Evolutionary conservation across 2,113 vertebrate species (phyloP).

Genomic region (Zeus faber): DNA sequence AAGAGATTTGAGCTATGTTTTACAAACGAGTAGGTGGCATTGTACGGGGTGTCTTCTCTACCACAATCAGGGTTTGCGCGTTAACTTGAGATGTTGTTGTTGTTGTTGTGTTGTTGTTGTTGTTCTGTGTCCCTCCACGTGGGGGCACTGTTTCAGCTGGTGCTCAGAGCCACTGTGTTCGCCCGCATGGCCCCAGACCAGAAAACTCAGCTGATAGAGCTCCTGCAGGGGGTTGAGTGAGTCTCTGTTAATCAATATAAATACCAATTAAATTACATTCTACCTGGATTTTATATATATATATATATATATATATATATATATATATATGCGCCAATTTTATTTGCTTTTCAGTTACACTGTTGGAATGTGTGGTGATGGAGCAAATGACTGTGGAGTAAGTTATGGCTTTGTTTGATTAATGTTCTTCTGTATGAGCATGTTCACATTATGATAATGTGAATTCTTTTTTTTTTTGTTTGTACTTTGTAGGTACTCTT

Average conservation of each 20-base stretch:
- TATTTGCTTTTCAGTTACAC: conserved; percentile 82
- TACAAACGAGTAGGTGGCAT: too few relatives aligned
- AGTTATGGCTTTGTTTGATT: conserved; percentile 59
- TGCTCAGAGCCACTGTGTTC: conserved; percentile 87
- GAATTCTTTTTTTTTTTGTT: too few relatives aligned
- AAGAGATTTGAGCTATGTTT: too few relatives aligned
- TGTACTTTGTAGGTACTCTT: too few relatives aligned
- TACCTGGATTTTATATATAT: too few relatives aligned
- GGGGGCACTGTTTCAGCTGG: conserved; percentile 72
- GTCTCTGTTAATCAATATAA: conserved; percentile 47
- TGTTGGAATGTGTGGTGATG: conserved; percentile 97
- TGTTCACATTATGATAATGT: neutral
- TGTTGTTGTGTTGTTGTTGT: too few relatives aligned
- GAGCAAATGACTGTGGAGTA: conserved; percentile 98
- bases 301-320: too few relatives aligned
- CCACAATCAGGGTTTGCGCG: too few relatives aligned
- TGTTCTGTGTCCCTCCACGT: conserved; percentile 33
- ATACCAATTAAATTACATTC: neutral
- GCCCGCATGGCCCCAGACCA: conserved; percentile 97
- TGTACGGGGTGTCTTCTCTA: too few relatives aligned
- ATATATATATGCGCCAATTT: too few relatives aligned
- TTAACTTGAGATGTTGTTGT: too few relatives aligned
- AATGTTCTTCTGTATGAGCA: neutral
- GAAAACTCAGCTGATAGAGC: conserved; percentile 95
- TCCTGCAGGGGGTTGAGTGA: conserved; percentile 93